Conservation (phyloP, 2,797 vertebrate species). For the Eleutherodactylus coqui region DNA sequence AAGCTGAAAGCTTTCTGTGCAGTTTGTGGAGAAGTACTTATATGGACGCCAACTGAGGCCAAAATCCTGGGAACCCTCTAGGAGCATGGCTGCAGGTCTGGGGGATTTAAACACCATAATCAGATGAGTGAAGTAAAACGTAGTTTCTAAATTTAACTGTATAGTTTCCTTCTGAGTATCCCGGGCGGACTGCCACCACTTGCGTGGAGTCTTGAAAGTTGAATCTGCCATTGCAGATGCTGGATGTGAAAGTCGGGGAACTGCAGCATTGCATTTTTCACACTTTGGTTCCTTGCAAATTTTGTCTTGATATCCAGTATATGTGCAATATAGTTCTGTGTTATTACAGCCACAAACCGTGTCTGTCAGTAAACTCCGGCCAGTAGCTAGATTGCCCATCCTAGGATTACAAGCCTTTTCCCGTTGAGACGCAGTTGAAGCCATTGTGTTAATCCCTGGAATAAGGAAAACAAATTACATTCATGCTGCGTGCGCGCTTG, state of each 20-base stretch:
- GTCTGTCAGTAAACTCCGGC: conserved; percentile 84
- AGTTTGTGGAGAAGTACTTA: conserved; percentile 90
- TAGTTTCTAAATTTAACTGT: conserved; percentile 89
- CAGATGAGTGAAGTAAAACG: conserved; percentile 96
- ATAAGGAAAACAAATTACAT: conserved; percentile 51
- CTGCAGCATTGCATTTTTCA: conserved; percentile 82
- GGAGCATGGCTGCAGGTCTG: conserved; percentile 89
- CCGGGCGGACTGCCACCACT: conserved; percentile 95
- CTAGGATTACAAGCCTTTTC: conserved; percentile 94
- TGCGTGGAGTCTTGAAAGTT: conserved; percentile 88
- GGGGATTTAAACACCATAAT: conserved; percentile 94
- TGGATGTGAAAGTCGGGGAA: conserved; percentile 82
- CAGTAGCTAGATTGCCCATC: conserved; percentile 92
- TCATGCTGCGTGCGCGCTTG: too few species aligned
- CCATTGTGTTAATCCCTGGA: conserved; percentile 74
- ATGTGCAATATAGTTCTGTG: conserved; percentile 84
- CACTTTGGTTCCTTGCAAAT: conserved; percentile 78
- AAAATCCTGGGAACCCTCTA: conserved; percentile 95
- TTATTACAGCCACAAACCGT: conserved; percentile 83
- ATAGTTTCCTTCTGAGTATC: conserved; percentile 80
- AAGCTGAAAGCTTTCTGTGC: conserved; percentile 82
- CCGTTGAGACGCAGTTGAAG: conserved; percentile 78
- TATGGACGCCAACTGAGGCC: conserved; percentile 89
- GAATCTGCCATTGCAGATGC: conserved; percentile 92
- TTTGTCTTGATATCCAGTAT: conserved; percentile 73